phyloP scores from a whole-genome alignment of 2,888 invertebrate genomes.

The Pseudeuparius sepicola region DNA sequence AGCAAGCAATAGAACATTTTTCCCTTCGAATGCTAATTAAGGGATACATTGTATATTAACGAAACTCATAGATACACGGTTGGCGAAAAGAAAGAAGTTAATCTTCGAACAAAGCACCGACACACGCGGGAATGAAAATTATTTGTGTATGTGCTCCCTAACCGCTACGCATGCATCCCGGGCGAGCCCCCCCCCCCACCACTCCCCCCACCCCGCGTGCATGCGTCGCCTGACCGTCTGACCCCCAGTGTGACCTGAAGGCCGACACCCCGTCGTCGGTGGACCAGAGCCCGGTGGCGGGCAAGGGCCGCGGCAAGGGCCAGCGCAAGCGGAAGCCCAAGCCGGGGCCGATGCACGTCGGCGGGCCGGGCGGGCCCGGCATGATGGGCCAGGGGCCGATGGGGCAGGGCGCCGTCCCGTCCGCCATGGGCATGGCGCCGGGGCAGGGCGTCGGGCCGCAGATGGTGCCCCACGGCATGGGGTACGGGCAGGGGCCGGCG shows the following conservation, averaged over 20 bases:
- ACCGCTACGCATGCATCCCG: too few relatives aligned
- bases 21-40: too few relatives aligned
- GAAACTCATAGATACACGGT: too few relatives aligned
- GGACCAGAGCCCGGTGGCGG: slow-evolving; percentile 52
- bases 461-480: slow-evolving; percentile 21
- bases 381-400: slow-evolving; percentile 29
- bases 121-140: too few relatives aligned
- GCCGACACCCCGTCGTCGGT: slow-evolving; percentile 58
- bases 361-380: slow-evolving; percentile 22
- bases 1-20: too few relatives aligned
- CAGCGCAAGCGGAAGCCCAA: slow-evolving; percentile 44
- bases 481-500: slow-evolving; percentile 9
- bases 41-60: too few relatives aligned
- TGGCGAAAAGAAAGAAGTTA: too few relatives aligned
- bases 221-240: too few relatives aligned
- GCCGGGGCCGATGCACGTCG: slow-evolving; percentile 33
- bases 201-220: slow-evolving; percentile 9
- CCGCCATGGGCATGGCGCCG: slow-evolving; percentile 21
- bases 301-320: slow-evolving; percentile 45
- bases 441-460: slow-evolving; percentile 5
- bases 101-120: too few relatives aligned
- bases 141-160: too few relatives aligned
- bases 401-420: slow-evolving; percentile 23
- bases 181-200: slow-evolving; percentile 1
- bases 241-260: slow-evolving; percentile 51